Base-by-base conservation (phyloP, 37 sponge, comb jelly and placozoan species). In the Geodia barretti region DNA sequence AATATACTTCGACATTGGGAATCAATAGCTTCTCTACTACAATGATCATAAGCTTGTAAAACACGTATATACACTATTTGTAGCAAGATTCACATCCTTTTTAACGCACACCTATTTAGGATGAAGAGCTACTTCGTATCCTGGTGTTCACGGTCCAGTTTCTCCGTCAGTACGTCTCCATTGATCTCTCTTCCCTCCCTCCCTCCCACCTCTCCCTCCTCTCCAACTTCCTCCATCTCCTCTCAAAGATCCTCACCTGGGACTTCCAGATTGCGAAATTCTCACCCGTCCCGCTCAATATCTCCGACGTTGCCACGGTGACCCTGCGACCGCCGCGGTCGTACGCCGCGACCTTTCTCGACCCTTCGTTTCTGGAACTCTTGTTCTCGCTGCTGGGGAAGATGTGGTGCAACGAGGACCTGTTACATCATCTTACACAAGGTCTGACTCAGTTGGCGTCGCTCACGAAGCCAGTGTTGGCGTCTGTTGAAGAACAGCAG, bases 381-480 rank as follows among this genome's bases (percentile, higher is more conserved):
- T 81, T 92, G 60, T 88, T 92, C 35, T 70, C 70, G 72, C 78
- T 92, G 54, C 41, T 79, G 60, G n/a, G 34, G 26, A 64, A 38
- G n/a, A 21, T 72, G 42, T 32, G 30, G 41, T 37, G 20, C 1
- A 59, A 21, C 8, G 83, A 78, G 59, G 62, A 72, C 0, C 82
- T 79, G 1, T 19, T 77, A 19, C 83, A 85, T 39, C 70, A 72
- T 41, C 68, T 76, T 1, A 23, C 84, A 0, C 90, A 89, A 79
- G 88, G 93, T 73, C 75, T 92, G 32, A 83, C 86, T 29, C 93
- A 92, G 74, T 75, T 92, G 64, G 86, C 90, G 63, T 88, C 89
- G 20, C 79, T 92, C 62, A 70, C 74, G 42, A 82, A 74, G 0
- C 73, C 78, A 1, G 86, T 84, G 21, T 71, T 88, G 21, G 64